phyloP scores from a whole-genome alignment of 1,140 invertebrate species.

The Asbolus verrucosus region DNA sequence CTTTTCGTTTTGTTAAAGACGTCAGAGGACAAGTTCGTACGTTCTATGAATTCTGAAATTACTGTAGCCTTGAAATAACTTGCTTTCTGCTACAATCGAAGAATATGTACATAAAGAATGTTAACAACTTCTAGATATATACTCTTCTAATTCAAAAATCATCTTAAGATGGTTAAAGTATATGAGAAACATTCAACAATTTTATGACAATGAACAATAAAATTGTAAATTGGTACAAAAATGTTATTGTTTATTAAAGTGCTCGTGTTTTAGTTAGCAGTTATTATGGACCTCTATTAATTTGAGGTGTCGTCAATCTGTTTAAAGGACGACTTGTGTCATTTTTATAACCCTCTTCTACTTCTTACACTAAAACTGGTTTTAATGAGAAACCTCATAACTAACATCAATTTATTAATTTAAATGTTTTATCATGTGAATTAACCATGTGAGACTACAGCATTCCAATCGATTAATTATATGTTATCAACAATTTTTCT shows the following conservation, averaged over 20 bases:
- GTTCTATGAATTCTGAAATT: conserved; percentile 42
- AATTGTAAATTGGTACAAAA: too few relatives aligned
- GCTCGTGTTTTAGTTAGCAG: not conserved
- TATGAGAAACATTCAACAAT: too few relatives aligned
- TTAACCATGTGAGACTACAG: conserved; percentile 23
- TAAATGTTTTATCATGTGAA: conserved; percentile 36
- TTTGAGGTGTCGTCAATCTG: not conserved
- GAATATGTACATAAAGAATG: conserved; percentile 22
- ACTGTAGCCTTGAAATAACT: conserved; percentile 43
- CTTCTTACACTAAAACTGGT: conserved; percentile 21
- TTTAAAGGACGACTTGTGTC: conserved; percentile 6
- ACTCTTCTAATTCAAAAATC: too few relatives aligned
- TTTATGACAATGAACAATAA: too few relatives aligned
- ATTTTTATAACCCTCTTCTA: conserved; percentile 26
- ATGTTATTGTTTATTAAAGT: not conserved
- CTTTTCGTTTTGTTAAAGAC: conserved; percentile 24
- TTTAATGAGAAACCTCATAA: conserved; percentile 22
- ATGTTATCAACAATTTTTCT: conserved; percentile 15
- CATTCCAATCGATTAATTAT: conserved; percentile 32
- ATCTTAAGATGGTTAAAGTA: too few relatives aligned
- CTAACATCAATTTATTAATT: conserved; percentile 12
- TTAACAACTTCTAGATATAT: not conserved
- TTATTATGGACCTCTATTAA: not conserved
- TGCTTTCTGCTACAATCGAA: conserved; percentile 24
- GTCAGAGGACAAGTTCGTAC: conserved; percentile 35